A percentile compares a stretch with the other conserved stretches of the same genome.
Conservation (phyloP, 2,888 invertebrate genomes). For the Mimumesa dahlbomi region DNA sequence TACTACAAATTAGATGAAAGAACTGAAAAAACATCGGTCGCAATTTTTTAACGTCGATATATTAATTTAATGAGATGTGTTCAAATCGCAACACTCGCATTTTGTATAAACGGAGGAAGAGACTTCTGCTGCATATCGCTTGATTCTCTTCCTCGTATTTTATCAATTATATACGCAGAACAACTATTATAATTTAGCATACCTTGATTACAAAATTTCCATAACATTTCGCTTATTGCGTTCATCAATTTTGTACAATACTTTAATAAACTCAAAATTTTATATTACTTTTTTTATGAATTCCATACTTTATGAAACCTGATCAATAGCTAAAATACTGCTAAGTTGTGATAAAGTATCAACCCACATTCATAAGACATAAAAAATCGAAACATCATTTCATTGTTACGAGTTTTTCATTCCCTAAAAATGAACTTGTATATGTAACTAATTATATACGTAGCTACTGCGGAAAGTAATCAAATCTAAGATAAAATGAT, state of each 20-base stretch:
- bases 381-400: constrained; percentile 25
- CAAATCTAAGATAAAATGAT: constrained; percentile 44
- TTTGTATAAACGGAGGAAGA: constrained; percentile 35
- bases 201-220: constrained; percentile 34
- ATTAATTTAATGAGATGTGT: constrained; percentile 47
- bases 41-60: constrained; percentile 43
- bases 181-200: constrained; percentile 24
- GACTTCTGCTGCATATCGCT: constrained; percentile 9
- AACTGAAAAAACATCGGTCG: constrained; percentile 25
- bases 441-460: constrained; percentile 25
- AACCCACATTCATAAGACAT: constrained; percentile 25
- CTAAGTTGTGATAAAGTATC: constrained; percentile 21
- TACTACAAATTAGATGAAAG: constrained; percentile 20
- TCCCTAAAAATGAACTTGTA: constrained; percentile 39
- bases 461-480: constrained; percentile 33
- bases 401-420: constrained; percentile 10
- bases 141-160: constrained; percentile 16
- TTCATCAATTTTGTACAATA: constrained; percentile 35
- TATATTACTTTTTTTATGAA: constrained; percentile 12
- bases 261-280: constrained; percentile 28
- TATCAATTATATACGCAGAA: constrained; percentile 21
- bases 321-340: constrained; percentile 33
- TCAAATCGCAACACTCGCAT: constrained; percentile 26
- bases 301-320: constrained; percentile 27
- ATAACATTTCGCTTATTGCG: constrained; percentile 23